Evolutionary conservation across 2,113 vertebrate species (phyloP).

Genomic region (Peromyscus maniculatus): DNA sequence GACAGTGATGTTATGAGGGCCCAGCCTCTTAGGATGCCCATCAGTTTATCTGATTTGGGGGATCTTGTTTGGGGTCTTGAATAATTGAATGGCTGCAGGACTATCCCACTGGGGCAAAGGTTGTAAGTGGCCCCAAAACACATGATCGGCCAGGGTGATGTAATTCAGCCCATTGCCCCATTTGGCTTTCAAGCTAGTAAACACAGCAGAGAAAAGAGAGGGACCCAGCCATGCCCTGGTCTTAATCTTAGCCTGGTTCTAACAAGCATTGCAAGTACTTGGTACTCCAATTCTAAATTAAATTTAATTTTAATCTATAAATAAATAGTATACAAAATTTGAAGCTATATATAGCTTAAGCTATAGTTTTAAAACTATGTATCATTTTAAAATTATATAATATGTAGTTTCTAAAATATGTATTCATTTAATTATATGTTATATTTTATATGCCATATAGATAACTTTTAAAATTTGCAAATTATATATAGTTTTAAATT

Average conservation of each 20-base stretch:
- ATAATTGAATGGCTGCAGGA: constrained; percentile 73
- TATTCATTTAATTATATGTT: background rate
- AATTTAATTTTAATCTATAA: background rate
- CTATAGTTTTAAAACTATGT: background rate
- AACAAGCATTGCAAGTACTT: background rate
- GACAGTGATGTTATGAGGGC: fast-evolving
- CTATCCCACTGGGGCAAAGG: constrained; percentile 61
- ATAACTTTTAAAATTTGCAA: background rate
- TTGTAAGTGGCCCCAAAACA: constrained; percentile 74
- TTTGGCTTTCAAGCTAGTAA: constrained; percentile 41
- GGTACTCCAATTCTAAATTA: background rate
- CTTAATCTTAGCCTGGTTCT: background rate
- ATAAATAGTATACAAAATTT: background rate
- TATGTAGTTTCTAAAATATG: background rate
- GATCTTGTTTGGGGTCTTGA: constrained; percentile 63
- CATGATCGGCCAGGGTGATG: constrained; percentile 47
- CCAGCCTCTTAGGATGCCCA: background rate
- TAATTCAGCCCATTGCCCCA: constrained; percentile 63
- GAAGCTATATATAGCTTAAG: background rate
- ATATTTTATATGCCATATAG: background rate
- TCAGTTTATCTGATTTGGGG: constrained; percentile 58
- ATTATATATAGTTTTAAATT: background rate
- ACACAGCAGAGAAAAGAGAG: background rate
- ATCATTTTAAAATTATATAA: background rate
- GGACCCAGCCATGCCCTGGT: background rate